Percentiles rank a stretch among this genome's conserved stretches.
Conservation (phyloP, 2,888 invertebrate genomes). For the Octonoba sinensis region DNA sequence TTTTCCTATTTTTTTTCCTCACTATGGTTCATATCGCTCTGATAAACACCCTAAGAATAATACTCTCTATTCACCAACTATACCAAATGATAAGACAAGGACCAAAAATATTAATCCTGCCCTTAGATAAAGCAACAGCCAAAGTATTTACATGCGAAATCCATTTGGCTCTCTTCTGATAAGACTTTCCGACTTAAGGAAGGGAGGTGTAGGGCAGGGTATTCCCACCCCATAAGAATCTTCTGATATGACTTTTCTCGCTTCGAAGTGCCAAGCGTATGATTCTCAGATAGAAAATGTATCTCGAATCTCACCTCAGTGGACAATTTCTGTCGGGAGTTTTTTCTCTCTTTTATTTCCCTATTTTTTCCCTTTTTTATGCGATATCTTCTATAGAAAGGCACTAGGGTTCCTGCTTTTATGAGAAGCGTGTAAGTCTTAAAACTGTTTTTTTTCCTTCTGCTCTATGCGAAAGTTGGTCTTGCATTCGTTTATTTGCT, state of each 20-base stretch:
- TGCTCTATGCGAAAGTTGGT: too few relatives aligned
- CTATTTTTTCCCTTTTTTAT: too few relatives aligned
- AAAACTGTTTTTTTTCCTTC: too few relatives aligned
- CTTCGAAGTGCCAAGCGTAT: slow-evolving; percentile 34
- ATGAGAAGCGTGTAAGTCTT: too few relatives aligned
- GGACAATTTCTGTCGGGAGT: slow-evolving; percentile 9
- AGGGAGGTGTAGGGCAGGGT: slow-evolving; percentile 3
- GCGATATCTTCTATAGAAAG: too few relatives aligned
- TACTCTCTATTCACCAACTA: slow-evolving; percentile 48
- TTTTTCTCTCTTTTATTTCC: too few relatives aligned
- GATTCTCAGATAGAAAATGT: slow-evolving; percentile 37
- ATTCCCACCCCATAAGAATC: slow-evolving; percentile 43
- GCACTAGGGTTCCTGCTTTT: too few relatives aligned
- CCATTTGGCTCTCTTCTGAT: slow-evolving; percentile 55
- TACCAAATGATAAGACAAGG: slow-evolving; percentile 47
- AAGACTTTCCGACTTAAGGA: slow-evolving; percentile 28
- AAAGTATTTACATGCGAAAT: slow-evolving; percentile 64
- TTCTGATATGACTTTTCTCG: slow-evolving; percentile 37
- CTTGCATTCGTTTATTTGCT: too few relatives aligned
- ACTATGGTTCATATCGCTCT: slow-evolving; percentile 15
- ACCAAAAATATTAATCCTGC: slow-evolving; percentile 55
- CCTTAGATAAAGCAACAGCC: slow-evolving; percentile 44
- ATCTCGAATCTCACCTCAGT: slow-evolving; percentile 14
- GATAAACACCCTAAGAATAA: slow-evolving; percentile 41
- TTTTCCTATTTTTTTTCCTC: too few relatives aligned